Percentiles rank a stretch among this genome's conserved stretches.
Evolutionary conservation across 2,888 invertebrate genomes (phyloP).

Genomic region (Eucriotettix oculatus): DNA sequence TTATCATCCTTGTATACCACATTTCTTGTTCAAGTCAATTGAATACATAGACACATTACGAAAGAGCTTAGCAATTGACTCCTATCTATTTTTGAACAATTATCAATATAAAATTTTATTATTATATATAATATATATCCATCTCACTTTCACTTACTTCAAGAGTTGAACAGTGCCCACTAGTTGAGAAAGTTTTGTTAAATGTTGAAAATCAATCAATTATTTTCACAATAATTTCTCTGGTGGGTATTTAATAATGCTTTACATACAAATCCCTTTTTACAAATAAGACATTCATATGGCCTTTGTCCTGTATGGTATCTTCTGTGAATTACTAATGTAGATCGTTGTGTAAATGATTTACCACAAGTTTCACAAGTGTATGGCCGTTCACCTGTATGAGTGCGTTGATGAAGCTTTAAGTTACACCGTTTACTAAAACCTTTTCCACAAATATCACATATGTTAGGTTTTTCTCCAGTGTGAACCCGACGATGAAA

Average conservation of each 20-base stretch:
- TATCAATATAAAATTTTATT: no score
- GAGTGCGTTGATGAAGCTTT: conserved; percentile 7
- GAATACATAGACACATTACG: no score
- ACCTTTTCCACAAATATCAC: conserved; percentile 12
- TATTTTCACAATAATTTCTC: conserved; percentile 14
- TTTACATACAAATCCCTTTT: conserved; percentile 18
- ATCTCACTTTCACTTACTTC: no score
- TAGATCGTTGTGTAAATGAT: conserved; percentile 21
- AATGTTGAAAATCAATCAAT: background rate
- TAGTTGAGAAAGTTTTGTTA: no score
- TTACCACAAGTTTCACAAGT: conserved; percentile 20
- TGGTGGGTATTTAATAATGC: conserved; percentile 20
- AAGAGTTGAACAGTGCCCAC: no score
- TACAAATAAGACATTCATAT: conserved; percentile 7
- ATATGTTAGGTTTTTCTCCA: conserved; percentile 13
- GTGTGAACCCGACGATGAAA: conserved; percentile 14
- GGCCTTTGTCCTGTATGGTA: conserved; percentile 9
- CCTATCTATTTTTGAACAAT: no score
- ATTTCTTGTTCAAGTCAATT: no score
- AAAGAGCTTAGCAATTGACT: no score
- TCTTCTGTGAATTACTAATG: conserved; percentile 12
- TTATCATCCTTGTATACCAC: no score
- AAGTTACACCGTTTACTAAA: conserved; percentile 13
- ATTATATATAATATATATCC: no score
- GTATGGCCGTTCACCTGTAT: conserved; percentile 15